Conservation (phyloP, 2,888 invertebrate species). For the Axea sp. region DNA sequence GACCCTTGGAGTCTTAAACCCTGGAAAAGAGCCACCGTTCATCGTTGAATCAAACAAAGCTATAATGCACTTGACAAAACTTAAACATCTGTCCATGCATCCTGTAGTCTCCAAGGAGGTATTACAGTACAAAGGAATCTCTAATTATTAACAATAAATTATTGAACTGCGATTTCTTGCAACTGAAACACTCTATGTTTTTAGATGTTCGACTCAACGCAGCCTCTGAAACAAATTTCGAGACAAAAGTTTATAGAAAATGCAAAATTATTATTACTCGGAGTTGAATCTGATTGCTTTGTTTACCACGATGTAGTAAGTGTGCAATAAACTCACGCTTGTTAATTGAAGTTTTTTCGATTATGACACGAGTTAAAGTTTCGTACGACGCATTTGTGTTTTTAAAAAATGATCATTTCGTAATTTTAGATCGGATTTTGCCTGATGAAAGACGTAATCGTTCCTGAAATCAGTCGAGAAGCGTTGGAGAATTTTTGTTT, state of each 20-base stretch:
- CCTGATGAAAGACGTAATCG: constrained; percentile 67
- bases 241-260: constrained; percentile 69
- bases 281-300: constrained; percentile 74
- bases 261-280: constrained; percentile 72
- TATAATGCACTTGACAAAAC: constrained; percentile 70
- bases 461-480: constrained; percentile 68
- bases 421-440: constrained; percentile 69
- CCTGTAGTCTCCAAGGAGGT: constrained; percentile 65
- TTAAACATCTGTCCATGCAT: constrained; percentile 67
- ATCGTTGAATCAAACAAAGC: constrained; percentile 69
- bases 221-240: constrained; percentile 66
- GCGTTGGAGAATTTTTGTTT: constrained; percentile 67
- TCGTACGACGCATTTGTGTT: too few species aligned
- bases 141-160: too few species aligned
- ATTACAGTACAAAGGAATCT: too few species aligned
- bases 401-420: too few species aligned
- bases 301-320: constrained; percentile 66
- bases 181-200: too few species aligned
- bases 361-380: too few species aligned
- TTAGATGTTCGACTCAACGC: constrained; percentile 49
- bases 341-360: too few species aligned
- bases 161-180: too few species aligned
- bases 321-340: background rate
- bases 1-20: constrained; percentile 69
- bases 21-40: constrained; percentile 68